A percentile compares a stretch with the other conserved stretches of the same genome.
Conservation (phyloP, 2,113 vertebrate genomes). For the Toxostoma redivivum region DNA sequence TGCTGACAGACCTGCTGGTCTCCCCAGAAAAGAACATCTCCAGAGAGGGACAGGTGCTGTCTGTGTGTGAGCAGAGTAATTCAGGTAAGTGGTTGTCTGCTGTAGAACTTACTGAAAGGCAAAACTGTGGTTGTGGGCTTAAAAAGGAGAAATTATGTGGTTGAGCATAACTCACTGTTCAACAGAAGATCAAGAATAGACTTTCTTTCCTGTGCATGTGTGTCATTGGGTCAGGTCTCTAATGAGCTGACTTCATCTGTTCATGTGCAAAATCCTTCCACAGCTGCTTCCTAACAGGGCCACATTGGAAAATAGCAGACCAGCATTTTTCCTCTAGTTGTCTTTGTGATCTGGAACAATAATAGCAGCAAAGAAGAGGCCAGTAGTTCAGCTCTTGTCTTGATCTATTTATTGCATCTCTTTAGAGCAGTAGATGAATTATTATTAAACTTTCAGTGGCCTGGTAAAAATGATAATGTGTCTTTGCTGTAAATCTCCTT, state of each 20-base stretch:
- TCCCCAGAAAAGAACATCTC: neutral
- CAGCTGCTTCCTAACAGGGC: conserved; percentile 67
- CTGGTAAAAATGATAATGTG: neutral
- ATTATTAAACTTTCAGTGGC: neutral
- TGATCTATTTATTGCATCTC: conserved; percentile 12
- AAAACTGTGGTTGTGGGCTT: neutral
- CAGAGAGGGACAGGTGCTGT: neutral
- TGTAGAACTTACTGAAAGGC: neutral
- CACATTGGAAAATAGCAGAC: conserved; percentile 43
- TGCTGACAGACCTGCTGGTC: neutral
- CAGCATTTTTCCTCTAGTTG: conserved; percentile 41
- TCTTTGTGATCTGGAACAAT: conserved; percentile 22
- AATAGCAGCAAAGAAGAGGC: neutral
- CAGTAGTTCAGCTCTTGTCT: neutral
- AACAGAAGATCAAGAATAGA: neutral
- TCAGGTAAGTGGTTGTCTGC: neutral
- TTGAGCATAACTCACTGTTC: neutral
- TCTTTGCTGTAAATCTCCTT: neutral
- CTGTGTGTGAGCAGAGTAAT: neutral
- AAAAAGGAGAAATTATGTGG: neutral
- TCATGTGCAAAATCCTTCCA: neutral
- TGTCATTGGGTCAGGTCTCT: conserved; percentile 39
- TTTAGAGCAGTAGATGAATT: neutral
- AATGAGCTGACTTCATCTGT: conserved; percentile 38
- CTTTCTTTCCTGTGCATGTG: conserved; percentile 33